Base-by-base conservation (phyloP, 2,113 vertebrate genomes). In the Leptobrachium ailaonicum region DNA sequence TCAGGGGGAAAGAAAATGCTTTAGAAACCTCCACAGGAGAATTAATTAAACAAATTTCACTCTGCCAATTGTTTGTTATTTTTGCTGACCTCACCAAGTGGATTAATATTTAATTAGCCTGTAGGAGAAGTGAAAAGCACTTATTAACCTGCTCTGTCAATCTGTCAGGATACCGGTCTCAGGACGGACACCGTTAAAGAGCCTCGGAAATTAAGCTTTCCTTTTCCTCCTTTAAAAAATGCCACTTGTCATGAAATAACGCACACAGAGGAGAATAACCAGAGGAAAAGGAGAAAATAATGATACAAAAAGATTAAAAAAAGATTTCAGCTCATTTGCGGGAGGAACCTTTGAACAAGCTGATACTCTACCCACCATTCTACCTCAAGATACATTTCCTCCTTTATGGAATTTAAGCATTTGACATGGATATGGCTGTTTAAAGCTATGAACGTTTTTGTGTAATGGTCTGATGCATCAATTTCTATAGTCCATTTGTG, bases 61-160 rank as follows among this genome's bases (percentile, higher is more conserved):
- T 92, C 93, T 87, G 94, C 91, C 90, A 88, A 94, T 94, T 92
- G 94, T 91, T 94, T 95, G 93, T 86, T 89, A 89, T 95, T 94
- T 95, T 94, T 95, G 96, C 96, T 98, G 96, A 97, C 96, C 96
- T 96, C 95, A 95, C 95, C 95, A 94, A 90, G 90, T 91, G 92
- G 94, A 97, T 98, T 96, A 98, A 98, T 98, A 98, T 98, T 98
- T 98, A 95, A 98, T 98, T 96, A 96, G 95, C 95, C 94, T 97
- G 94, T 92, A 93, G 95, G 94, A 96, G 92, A 93, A 92, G 92
- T 94, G 94, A 92, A 94, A 93, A 91, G 91, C 93, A 94, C 95
- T 97, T 95, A 97, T 98, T 98, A 97, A 97, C 96, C 95, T 93
- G 94, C 95, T 94, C 91, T 92, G 94, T 96, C 95, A 95, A 96